Base-by-base conservation (phyloP, 1,140 invertebrate genomes). In the Leptinotarsa texana region DNA sequence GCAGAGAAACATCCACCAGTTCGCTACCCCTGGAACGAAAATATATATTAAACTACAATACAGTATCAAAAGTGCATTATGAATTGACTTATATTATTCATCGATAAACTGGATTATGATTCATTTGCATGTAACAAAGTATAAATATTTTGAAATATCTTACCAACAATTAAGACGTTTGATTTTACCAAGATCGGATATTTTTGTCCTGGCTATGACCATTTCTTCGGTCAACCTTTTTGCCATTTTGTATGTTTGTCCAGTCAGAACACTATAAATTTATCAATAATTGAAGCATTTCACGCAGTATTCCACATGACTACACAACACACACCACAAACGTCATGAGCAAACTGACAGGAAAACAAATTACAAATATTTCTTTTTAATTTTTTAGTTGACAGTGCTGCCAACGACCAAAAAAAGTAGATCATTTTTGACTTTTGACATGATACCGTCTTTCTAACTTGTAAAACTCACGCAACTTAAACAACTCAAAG, bases 151-250 rank as follows among this genome's bases (percentile, higher is more conserved):
- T 5, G 74, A 61, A 63, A 48, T 63, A 69, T 69, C 92, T 91
- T 86, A 95, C 95, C 95, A 97, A 84, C 94, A 96, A 88, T 96
- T 96, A 33, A 97, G 88, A 85, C 95, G 95, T 86, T 92, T 95
- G 68, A 96, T 93, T 76, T 91, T 88, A 27, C 89, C 86, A 79
- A 96, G 88, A 88, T 96, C 94, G 47, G 94, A 95, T 78, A 93
- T 90, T 86, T 93, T 93, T n/a, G 94, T 93, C 77, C 95, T 88
- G 65, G 94, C 94, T 83, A 96, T 91, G 80, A 96, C 93, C 93
- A 96, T 96, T 87, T 96, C 94, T 87, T 96, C 94, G 11, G 95
- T 96, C 78, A 97, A 86, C 69, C 90, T 91, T 77, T 93, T 92
- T 91, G 82, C 83, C 84, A 85, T 85, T 74, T 79, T 82, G 70